These are phyloP conservation scores for Cossypha caffra DNA, from an alignment of 2,797 vertebrate genomes.

Conservation along the genomic window DNA sequence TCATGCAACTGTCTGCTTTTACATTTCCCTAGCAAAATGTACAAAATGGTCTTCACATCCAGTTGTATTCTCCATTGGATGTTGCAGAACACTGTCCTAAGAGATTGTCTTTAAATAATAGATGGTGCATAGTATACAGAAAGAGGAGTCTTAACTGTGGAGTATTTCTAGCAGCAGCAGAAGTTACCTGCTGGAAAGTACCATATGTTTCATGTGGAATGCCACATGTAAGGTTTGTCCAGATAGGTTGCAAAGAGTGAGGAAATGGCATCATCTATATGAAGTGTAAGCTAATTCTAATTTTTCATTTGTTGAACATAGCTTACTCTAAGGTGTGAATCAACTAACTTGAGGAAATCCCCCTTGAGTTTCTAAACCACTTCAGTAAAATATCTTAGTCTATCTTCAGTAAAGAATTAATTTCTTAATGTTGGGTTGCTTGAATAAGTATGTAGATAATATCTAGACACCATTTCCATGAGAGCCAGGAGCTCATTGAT, in stretches of 20 bases:
- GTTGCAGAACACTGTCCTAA: neutral
- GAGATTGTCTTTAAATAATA: neutral
- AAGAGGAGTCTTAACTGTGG: neutral
- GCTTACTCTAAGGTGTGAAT: neutral
- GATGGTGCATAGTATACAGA: neutral
- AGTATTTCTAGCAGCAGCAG: neutral
- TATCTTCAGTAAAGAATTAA: neutral
- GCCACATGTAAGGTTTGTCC: neutral
- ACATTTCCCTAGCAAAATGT: neutral
- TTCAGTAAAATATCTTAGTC: neutral
- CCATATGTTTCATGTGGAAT: neutral
- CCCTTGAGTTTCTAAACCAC: neutral
- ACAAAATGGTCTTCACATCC: neutral
- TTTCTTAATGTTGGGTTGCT: neutral
- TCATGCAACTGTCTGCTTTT: neutral
- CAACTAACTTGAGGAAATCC: neutral
- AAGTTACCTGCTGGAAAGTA: neutral
- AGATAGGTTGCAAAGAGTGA: fast-evolving
- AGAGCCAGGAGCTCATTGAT: neutral
- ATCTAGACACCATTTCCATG: neutral
- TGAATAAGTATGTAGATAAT: neutral
- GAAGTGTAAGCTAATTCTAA: fast-evolving
- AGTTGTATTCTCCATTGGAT: neutral
- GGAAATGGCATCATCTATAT: neutral
- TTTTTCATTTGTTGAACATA: neutral